Base-by-base conservation (phyloP, 2,888 invertebrate genomes). In the Drosophila mercatorum region DNA sequence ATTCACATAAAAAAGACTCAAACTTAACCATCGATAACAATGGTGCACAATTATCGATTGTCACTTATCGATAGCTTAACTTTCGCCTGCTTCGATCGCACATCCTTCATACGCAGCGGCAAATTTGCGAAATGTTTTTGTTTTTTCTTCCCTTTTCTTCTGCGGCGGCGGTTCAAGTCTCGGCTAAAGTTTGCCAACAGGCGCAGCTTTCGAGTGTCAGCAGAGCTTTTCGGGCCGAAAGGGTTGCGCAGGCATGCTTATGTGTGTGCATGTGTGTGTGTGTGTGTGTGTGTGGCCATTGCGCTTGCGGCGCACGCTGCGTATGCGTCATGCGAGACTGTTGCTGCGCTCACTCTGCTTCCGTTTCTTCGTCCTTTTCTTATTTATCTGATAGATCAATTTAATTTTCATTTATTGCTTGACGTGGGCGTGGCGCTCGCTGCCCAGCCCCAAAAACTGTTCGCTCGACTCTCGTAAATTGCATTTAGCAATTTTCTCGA, bases 111-210 rank as follows among this genome's bases (percentile, higher is more conserved):
- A 11, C 46, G 66, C 66, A 71, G 81, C 78, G 81, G 74, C 53
- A 70, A 67, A 52, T 69, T 67, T 52, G 10, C 4, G 81, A 67
- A 69, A 44, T 44, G 8, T 64, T 67, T 58, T 44, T 28, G 14
- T 44, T 46, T 46, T 34, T 17, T 17, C 17, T 17, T 17, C 17
- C 22, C 6, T 14, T 22, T n/a, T n/a, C 14, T n/a, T 5, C 6
- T 11, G 55, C 40, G n/a, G 36, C 41, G 5, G 86, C 88, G 86
- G 86, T 89, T 86, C 38, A 43, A 60, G 88, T 83, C 86, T 65
- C 22, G 57, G 75, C 83, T 86, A 88, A 82, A 84, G 87, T 84
- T 84, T 77, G 78, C 83, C 74, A 68, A 58, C 66, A 71, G 49
- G 56, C 72, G 53, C 72, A 89, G 90, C 86, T 87, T 87, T 89